phyloP scores from a whole-genome alignment of 2,888 invertebrate species.

The Aspidiotus rigidus region DNA sequence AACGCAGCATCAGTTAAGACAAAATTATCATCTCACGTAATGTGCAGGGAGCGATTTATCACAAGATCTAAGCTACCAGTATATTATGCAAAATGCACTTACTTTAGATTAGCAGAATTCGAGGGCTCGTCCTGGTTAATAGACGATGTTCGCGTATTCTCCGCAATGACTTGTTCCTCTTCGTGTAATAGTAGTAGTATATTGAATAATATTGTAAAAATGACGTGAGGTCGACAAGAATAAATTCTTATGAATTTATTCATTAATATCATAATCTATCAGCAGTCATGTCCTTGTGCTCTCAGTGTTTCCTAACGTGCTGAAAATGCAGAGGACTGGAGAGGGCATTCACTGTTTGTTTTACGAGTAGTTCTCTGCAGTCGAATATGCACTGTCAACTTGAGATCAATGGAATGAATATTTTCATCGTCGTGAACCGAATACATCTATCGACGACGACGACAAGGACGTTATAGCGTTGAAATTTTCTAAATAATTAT shows the following conservation, averaged over 20 bases:
- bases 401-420: not conserved
- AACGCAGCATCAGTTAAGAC: no score
- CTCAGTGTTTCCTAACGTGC: conserved; percentile 2
- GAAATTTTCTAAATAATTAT: no score
- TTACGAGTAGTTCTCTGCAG: not conserved
- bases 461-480: no score
- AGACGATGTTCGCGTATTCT: conserved; percentile 7
- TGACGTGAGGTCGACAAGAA: conserved; percentile 19
- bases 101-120: conserved; percentile 6
- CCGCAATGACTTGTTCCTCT: conserved; percentile 17
- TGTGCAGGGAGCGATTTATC: no score
- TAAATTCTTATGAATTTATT: conserved; percentile 31
- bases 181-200: conserved; percentile 21
- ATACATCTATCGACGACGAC: not conserved
- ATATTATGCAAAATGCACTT: not conserved
- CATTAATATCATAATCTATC: conserved; percentile 30
- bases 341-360: no score
- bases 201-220: conserved; percentile 24
- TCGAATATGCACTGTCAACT: not conserved
- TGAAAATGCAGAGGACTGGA: not conserved
- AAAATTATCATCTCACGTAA: no score
- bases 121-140: not conserved
- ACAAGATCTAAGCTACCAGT: not conserved
- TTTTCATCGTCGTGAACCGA: not conserved
- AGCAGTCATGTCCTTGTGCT: conserved; percentile 19